A percentile compares a stretch with the other conserved stretches of the same genome.
These are phyloP conservation scores for Dipodomys ordii DNA, from an alignment of 2,113 vertebrate genomes.

Conservation along the genomic window DNA sequence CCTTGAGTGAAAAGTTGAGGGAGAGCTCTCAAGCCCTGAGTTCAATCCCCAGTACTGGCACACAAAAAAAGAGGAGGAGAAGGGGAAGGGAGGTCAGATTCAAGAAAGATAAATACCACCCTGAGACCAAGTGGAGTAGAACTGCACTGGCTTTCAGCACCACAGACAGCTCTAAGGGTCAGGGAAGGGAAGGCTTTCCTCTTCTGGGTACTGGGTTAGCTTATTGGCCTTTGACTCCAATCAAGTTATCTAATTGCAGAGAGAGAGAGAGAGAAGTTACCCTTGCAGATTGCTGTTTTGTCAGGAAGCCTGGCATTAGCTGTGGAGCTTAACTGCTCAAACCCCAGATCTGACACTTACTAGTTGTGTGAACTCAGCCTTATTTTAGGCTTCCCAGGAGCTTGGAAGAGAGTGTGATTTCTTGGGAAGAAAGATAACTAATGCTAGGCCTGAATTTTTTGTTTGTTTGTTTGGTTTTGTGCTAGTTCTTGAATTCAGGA, in stretches of 20 bases:
- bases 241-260: not conserved
- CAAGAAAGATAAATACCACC: not conserved
- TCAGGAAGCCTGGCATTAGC: not conserved
- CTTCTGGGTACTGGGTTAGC: not conserved
- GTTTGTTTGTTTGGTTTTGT: no score
- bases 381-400: not conserved
- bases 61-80: no score
- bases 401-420: not conserved
- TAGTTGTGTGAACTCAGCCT: not conserved
- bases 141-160: not conserved
- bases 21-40: no score
- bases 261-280: not conserved
- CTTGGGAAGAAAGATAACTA: not conserved
- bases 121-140: not conserved
- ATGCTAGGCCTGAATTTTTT: not conserved
- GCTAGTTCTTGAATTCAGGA: no score
- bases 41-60: no score
- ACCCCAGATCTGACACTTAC: not conserved
- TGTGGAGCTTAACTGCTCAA: not conserved
- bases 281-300: not conserved
- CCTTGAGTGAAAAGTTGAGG: no score
- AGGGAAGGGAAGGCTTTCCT: no score
- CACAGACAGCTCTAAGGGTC: not conserved
- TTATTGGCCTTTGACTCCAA: not conserved
- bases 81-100: not conserved